A percentile compares a stretch with the other conserved stretches of the same genome.
phyloP scores from a whole-genome alignment of 2,797 vertebrate genomes.

The Falco berigora region DNA sequence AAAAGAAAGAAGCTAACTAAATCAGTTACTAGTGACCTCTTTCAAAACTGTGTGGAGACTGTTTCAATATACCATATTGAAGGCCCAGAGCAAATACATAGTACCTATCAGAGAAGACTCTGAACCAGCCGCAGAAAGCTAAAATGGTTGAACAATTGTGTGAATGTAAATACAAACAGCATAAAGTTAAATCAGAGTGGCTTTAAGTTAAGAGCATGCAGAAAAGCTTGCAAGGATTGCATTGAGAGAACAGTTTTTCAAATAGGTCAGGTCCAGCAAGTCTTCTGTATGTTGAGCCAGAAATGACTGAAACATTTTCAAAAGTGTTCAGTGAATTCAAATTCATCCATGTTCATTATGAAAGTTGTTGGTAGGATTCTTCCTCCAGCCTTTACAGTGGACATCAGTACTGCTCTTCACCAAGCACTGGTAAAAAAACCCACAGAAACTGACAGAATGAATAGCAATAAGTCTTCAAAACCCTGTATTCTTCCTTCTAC shows the following conservation, averaged over 20 bases:
- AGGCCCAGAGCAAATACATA: neutral
- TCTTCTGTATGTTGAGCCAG: neutral
- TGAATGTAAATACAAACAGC: neutral
- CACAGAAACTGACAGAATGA: neutral
- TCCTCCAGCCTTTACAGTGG: neutral
- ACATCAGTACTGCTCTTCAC: neutral
- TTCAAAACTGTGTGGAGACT: neutral
- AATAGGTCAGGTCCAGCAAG: neutral
- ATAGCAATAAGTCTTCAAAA: neutral
- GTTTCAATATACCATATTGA: neutral
- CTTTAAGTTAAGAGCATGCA: neutral
- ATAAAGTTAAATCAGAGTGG: neutral
- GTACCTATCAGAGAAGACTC: neutral
- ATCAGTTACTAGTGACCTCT: neutral
- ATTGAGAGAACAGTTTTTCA: neutral
- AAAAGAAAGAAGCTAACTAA: neutral
- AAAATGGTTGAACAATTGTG: neutral
- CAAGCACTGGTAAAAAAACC: neutral
- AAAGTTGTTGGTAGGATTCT: neutral
- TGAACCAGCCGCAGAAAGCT: neutral
- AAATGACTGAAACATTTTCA: neutral
- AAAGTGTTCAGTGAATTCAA: neutral
- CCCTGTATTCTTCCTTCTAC: neutral
- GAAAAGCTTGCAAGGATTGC: neutral
- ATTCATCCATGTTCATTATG: neutral